Evolutionary conservation across 1,140 invertebrate genomes (phyloP), one percentile per base, ranked within the genome.

Genomic region (Lepidurus couesii): DNA sequence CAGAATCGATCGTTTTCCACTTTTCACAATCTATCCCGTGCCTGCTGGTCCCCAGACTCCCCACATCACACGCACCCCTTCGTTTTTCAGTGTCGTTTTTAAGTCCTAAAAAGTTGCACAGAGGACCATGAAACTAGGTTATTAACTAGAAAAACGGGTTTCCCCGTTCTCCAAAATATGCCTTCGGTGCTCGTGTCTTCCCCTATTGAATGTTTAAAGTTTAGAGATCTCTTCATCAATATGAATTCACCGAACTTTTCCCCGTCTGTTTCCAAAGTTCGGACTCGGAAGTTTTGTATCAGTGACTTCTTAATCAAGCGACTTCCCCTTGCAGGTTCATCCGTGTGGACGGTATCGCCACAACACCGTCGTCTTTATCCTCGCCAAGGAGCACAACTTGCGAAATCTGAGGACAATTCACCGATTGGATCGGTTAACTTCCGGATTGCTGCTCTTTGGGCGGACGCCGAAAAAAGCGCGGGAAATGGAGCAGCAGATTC

Each of bases 341-440:
- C 96, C 97, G 0, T 98, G 97, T 86, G 97, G 97, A 77, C 89
- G 95, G 80, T 99, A 98, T 85, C 89, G 97, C 44, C 95, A 97
- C 86, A 99, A 99, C 85, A 96, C 95, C 11, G 92, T 98, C 65
- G 93, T 96, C 26, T 97, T 96, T 85, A 98, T 99, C 81, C 89
- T 99, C 81, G 95, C 95, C 81, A 98, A 98, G 86, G 97, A 99
- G 86, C 93, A 95, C 85, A 95, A 96, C 84, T 87, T 96, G 85
- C 95, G 95, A 84, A 96, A 98, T 84, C 88, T 98, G 75, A 89
- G 96, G 83, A 97, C 96, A 82, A 95, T 96, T 81, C 93, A 95
- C 86, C 90, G 94, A 82, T 86, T 96, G 81, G 97, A 99, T 86
- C 89, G 97, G 83, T 86, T 98, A 81, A 99, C 97, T 7, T 98